Conservation (phyloP, 2,113 vertebrate genomes). For the Pica pica region DNA sequence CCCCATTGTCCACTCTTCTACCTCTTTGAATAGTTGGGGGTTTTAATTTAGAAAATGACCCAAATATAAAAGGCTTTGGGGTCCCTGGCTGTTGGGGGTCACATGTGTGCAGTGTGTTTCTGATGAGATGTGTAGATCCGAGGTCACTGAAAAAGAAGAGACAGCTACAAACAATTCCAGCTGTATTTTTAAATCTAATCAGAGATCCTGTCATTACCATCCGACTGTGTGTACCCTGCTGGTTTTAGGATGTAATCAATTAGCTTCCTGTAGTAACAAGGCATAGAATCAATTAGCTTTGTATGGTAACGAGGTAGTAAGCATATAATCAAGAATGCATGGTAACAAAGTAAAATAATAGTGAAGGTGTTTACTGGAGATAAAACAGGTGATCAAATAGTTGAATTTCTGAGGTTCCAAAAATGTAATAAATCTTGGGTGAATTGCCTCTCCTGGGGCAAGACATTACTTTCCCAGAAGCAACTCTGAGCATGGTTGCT, state of each 20-base stretch:
- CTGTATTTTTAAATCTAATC: neutral
- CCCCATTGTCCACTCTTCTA: neutral
- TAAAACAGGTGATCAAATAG: neutral
- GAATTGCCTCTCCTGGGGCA: neutral
- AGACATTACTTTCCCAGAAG: neutral
- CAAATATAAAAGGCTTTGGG: neutral
- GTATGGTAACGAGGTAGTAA: neutral
- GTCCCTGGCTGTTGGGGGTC: neutral
- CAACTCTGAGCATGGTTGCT: neutral
- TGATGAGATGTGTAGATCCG: neutral
- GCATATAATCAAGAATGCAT: neutral
- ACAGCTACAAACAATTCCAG: neutral
- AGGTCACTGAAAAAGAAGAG: neutral
- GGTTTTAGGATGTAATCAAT: neutral
- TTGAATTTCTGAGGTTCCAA: neutral
- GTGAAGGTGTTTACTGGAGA: neutral
- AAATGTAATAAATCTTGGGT: neutral
- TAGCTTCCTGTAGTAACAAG: neutral
- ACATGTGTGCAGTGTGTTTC: neutral
- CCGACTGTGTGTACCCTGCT: neutral
- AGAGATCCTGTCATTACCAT: neutral
- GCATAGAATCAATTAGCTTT: neutral
- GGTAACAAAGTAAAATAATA: neutral
- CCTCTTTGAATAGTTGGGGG: neutral
- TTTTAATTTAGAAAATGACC: neutral